phyloP scores from a whole-genome alignment of 1,140 invertebrate species.

The Zaprionus kolodkinae region DNA sequence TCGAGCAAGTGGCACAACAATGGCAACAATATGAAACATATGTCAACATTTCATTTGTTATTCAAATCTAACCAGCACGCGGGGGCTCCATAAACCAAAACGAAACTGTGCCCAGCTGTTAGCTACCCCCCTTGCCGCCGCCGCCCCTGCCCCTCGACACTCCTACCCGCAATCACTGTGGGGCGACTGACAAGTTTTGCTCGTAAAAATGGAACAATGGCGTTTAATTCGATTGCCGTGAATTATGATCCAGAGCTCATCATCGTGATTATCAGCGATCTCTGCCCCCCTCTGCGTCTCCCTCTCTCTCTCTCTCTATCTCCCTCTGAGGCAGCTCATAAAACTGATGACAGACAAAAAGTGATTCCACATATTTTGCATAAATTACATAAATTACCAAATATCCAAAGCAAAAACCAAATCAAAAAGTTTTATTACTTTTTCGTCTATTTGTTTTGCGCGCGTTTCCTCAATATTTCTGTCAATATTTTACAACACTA shows the following conservation, averaged over 20 bases:
- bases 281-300: neutral
- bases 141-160: neutral
- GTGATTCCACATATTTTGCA: slow-evolving; percentile 69
- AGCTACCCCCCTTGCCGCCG: neutral
- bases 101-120: slow-evolving; percentile 63
- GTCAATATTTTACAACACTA: slow-evolving; percentile 1
- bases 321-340: slow-evolving; percentile 12
- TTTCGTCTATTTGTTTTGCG: neutral
- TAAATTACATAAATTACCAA: slow-evolving; percentile 75
- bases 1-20: slow-evolving; percentile 48
- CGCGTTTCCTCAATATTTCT: slow-evolving; percentile 5
- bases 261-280: slow-evolving; percentile 52
- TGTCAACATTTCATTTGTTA: slow-evolving; percentile 80
- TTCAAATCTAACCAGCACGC: slow-evolving; percentile 52
- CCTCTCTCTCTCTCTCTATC: neutral
- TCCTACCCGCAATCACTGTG: neutral
- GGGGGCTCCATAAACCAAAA: slow-evolving; percentile 61
- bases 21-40: slow-evolving; percentile 71
- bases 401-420: neutral
- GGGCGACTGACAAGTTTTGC: slow-evolving; percentile 37
- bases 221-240: slow-evolving; percentile 71
- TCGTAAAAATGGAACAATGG: slow-evolving; percentile 69
- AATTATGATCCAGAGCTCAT: slow-evolving; percentile 67
- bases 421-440: slow-evolving; percentile 58
- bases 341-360: slow-evolving; percentile 49